phyloP scores from a whole-genome alignment of 2,797 vertebrate genomes.

The Sebastes hubbsi region DNA sequence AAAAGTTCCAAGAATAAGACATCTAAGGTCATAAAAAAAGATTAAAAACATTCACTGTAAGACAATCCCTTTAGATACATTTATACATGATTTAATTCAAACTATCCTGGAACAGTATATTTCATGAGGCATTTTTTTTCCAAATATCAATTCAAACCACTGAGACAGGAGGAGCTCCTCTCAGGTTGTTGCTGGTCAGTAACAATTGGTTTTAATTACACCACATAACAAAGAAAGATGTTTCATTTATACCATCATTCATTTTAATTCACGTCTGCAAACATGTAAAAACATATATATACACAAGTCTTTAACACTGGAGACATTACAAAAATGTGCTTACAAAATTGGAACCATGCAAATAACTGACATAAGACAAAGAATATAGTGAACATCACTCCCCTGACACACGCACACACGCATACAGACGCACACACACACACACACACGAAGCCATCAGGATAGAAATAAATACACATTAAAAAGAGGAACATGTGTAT shows the following conservation, averaged over 20 bases:
- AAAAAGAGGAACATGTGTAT: slow-evolving; percentile 10
- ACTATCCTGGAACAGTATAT: neutral
- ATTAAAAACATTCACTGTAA: neutral
- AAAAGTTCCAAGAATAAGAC: too few relatives aligned
- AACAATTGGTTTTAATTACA: neutral
- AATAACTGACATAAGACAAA: slow-evolving; percentile 38
- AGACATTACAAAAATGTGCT: slow-evolving; percentile 60
- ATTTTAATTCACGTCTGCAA: slow-evolving; percentile 65
- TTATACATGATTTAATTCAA: neutral
- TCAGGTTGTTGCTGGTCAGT: neutral
- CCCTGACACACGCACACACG: neutral
- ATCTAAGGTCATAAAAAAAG: too few relatives aligned
- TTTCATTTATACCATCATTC: slow-evolving; percentile 23
- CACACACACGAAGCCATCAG: neutral
- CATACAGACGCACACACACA: too few relatives aligned
- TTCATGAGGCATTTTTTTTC: neutral
- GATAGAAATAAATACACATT: slow-evolving; percentile 46
- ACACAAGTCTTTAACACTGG: slow-evolving; percentile 47
- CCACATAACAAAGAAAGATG: neutral
- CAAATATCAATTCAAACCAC: neutral
- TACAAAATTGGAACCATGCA: slow-evolving; percentile 70
- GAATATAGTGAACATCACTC: slow-evolving; percentile 10
- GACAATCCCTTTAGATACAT: neutral
- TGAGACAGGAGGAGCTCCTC: neutral
- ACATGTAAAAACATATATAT: slow-evolving; percentile 68